Base-by-base conservation (phyloP, 1,140 invertebrate species). In the Anastrepha obliqua region DNA sequence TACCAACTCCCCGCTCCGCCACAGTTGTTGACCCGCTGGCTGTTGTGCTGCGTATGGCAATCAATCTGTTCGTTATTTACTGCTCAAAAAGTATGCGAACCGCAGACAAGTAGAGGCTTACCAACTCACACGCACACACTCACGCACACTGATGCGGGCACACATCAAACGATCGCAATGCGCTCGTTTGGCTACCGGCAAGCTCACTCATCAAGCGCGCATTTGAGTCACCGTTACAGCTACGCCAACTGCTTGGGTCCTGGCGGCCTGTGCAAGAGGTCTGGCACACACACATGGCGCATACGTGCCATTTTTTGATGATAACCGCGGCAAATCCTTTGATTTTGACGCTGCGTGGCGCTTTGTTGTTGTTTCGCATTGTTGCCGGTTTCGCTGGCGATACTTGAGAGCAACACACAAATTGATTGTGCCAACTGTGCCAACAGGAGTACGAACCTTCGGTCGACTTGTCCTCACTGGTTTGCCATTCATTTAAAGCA, bases 271-370 rank as follows among this genome's bases (percentile, higher is more conserved):
- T 44, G 67, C 8, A 20, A 2, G 17, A 7, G 17, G 47, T 51
- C 47, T 13, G 47, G 47, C 39, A 51, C 13, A 47, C 8, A 55
- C 74, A 29, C 47, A 5, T 29, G 42, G 8, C 3, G 3, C 5
- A 67, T 29, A 6, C 9, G 47, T 11, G 11, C 5, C 20, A 81
- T 62, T 62, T 62, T 62, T 62, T n/a, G 8, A 13, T 58, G 47
- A 74, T 74, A 74, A 74, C 74, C 74, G 20, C 74, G 55, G 47
- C 74, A 81, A 81, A 81, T 81, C 74, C 74, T 81, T 81, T 81
- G 47, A 81, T 55, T 20, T 81, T 7, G 44, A 20, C 8, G 47
- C 4, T 11, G 74, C 11, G 13, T 29, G 42, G 3, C 42, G 15
- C 42, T 6, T 15, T 20, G n/a, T 20, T 81, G 44, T 29, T 81